These are phyloP conservation scores for Chaunax sp. DNA, from an alignment of 2,797 vertebrate species.

Conservation along the genomic window DNA sequence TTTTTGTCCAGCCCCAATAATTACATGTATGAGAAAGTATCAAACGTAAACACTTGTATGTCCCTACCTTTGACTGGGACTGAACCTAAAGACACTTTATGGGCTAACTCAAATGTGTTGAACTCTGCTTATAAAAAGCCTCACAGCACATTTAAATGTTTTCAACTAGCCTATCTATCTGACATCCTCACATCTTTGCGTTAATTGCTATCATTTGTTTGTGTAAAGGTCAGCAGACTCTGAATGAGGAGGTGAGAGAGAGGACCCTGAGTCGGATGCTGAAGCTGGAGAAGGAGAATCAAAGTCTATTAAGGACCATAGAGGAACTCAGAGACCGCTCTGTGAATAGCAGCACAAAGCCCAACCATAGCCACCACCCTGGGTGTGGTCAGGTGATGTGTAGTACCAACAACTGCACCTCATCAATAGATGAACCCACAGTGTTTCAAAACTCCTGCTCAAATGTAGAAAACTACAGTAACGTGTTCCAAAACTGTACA, in stretches of 20 bases:
- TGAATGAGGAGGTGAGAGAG: slow-evolving; percentile 93
- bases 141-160: slow-evolving; percentile 8
- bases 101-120: no score
- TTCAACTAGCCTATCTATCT: background rate
- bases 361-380: slow-evolving; percentile 27
- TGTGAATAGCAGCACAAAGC: slow-evolving; percentile 79
- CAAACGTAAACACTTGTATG: background rate
- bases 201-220: slow-evolving; percentile 32
- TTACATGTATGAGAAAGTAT: no score
- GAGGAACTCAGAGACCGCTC: slow-evolving; percentile 86
- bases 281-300: slow-evolving; percentile 95
- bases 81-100: no score
- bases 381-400: slow-evolving; percentile 2
- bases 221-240: slow-evolving; percentile 86
- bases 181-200: background rate
- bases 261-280: slow-evolving; percentile 89
- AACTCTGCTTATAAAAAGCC: no score
- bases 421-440: slow-evolving; percentile 19
- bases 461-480: background rate
- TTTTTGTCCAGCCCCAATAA: no score
- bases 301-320: slow-evolving; percentile 88
- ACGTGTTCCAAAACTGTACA: background rate
- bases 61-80: no score
- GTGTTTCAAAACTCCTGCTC: slow-evolving; percentile 30
- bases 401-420: slow-evolving; percentile 19